Evolutionary conservation across 2,888 invertebrate genomes (phyloP), one percentile per base, ranked within the genome.

Genomic region (Clistopyga incitator): DNA sequence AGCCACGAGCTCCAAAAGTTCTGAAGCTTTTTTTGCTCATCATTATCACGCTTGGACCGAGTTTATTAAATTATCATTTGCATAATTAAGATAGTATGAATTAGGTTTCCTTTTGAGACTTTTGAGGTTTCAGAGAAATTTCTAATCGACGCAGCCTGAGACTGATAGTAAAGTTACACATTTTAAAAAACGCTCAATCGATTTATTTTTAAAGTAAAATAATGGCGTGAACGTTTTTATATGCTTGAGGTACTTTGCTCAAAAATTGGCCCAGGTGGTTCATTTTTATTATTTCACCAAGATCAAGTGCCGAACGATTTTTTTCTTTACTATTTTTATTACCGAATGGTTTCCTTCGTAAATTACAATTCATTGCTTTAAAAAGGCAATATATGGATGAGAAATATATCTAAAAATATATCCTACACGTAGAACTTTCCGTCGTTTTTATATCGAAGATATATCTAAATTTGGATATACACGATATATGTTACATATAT

Each of bases 1-100:
- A 54, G 65, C 52, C 76, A 71, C 72, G 67, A 67, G 67, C 42
- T 50, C 29, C 77, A 6, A 50, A 50, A 50, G 67, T 61, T 68
- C 45, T 6, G 65, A 20, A 18, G 47, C 29, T 64, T 61, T 47
- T 56, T 59, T 59, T 8, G 15, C 25, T 38, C 18, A 34, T 74
- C 20, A n/a, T 23, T 11, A 15, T 59, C 13, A 13, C 15, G 56
- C 25, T 25, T 56, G 56, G 23, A 56, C 13, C 25, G 56, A 45
- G 4, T 29, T 59, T 15, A 29, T 59, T 29, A 59, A 59, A 59
- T 59, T 15, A 29, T 29, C 0, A 29, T 15, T 59, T 29, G 25
- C 29, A 15, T 59, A 13, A 29, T 59, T 25, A n/a, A 18, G 52
- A 54, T 54, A 20, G 3, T 20, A 20, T 54, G 11, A 54, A 54